phyloP scores from a whole-genome alignment of 2,113 vertebrate species.

The Eupsittula cactorum region DNA sequence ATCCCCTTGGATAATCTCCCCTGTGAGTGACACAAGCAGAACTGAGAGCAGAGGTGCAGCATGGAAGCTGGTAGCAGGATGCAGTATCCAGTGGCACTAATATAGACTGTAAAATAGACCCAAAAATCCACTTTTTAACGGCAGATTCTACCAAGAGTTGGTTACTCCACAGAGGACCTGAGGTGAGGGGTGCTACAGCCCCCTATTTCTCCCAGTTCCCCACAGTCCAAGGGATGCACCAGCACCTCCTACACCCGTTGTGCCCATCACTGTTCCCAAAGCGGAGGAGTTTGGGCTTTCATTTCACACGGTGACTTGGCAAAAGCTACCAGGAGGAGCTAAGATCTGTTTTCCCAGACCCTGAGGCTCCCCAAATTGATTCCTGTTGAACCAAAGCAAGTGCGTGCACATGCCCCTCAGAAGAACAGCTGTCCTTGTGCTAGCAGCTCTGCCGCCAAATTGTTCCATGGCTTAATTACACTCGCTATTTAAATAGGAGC shows the following conservation, averaged over 20 bases:
- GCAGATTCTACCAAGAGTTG: neutral
- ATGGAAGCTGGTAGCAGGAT: accelerated
- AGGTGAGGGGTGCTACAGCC: accelerated
- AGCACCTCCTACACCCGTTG: accelerated
- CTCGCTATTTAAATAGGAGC: neutral
- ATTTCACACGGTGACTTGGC: neutral
- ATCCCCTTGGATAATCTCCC: neutral
- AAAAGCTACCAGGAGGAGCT: accelerated
- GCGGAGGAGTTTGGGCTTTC: neutral
- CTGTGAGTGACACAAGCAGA: accelerated
- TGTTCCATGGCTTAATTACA: neutral
- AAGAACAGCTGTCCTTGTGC: neutral
- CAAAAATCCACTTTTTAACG: accelerated
- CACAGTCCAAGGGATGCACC: no score
- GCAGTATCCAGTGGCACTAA: neutral
- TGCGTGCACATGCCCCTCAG: accelerated
- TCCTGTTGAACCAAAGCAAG: neutral
- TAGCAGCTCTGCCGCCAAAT: neutral
- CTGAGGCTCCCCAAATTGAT: neutral
- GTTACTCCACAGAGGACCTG: neutral
- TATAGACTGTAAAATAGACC: accelerated
- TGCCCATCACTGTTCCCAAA: neutral
- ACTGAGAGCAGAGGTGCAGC: accelerated
- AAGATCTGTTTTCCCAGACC: neutral
- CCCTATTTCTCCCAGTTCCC: neutral